Conservation (phyloP, 2,113 vertebrate genomes). For the Apteryx mantelli region DNA sequence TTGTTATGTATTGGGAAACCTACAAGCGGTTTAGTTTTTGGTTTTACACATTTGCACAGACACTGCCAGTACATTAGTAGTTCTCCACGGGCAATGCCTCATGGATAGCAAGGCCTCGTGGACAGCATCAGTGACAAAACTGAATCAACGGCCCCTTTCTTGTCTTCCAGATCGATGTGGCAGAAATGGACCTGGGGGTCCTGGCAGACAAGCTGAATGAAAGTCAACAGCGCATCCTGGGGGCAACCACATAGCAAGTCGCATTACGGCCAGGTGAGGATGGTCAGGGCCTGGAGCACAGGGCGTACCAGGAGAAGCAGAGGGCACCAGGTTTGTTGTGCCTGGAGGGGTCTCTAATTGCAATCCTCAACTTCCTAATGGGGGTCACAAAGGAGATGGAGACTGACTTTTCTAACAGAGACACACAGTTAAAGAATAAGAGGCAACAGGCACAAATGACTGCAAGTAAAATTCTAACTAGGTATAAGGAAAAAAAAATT, state of each 20-base stretch:
- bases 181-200: background rate
- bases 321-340: background rate
- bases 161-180: background rate
- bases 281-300: background rate
- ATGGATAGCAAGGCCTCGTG: no score
- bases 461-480: background rate
- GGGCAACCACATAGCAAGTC: background rate
- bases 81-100: background rate
- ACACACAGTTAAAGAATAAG: background rate
- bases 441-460: background rate
- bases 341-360: background rate
- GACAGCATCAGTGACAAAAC: background rate
- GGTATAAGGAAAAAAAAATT: background rate
- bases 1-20: fast-evolving
- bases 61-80: background rate
- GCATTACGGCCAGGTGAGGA: background rate
- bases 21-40: background rate
- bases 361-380: background rate
- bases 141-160: background rate
- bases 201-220: background rate
- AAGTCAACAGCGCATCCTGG: background rate
- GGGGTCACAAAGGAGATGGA: background rate
- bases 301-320: background rate
- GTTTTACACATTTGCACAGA: background rate
- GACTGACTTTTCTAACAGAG: background rate